Percentiles rank a stretch among this genome's conserved stretches.
These are phyloP conservation scores for Squalus acanthias DNA, from an alignment of 2,797 vertebrate genomes.

Conservation along the genomic window DNA sequence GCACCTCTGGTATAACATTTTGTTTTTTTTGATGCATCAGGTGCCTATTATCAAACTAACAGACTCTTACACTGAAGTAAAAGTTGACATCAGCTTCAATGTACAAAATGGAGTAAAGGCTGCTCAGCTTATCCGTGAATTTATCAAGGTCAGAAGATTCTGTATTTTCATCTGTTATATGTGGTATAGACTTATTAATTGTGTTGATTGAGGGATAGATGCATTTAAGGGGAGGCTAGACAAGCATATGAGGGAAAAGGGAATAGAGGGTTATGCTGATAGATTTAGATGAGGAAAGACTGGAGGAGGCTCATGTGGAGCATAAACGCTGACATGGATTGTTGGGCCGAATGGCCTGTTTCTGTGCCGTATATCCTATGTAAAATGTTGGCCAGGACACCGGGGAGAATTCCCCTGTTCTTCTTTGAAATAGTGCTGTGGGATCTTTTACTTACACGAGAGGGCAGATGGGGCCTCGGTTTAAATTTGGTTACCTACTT, in stretches of 20 bases:
- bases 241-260: too few relatives aligned
- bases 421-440: not conserved
- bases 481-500: not conserved
- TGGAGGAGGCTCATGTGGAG: too few relatives aligned
- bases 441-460: not conserved
- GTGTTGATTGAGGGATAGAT: not conserved
- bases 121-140: slow-evolving; percentile 91
- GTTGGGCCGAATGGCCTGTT: too few relatives aligned
- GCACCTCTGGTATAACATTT: not conserved
- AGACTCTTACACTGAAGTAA: slow-evolving; percentile 91
- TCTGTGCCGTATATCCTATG: too few relatives aligned
- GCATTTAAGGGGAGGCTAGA: too few relatives aligned
- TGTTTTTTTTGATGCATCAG: slow-evolving; percentile 53
- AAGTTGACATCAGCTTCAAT: slow-evolving; percentile 99
- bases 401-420: not conserved
- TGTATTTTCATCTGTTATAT: not conserved
- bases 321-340: too few relatives aligned
- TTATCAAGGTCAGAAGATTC: slow-evolving; percentile 76
- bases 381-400: not conserved
- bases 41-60: slow-evolving; percentile 98
- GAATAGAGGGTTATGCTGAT: too few relatives aligned
- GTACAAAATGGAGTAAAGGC: slow-evolving; percentile 92
- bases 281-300: too few relatives aligned
- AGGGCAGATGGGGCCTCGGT: not conserved
- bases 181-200: not conserved